Evolutionary conservation across 2,113 vertebrate genomes (phyloP).

Genomic region (Columba janthina): DNA sequence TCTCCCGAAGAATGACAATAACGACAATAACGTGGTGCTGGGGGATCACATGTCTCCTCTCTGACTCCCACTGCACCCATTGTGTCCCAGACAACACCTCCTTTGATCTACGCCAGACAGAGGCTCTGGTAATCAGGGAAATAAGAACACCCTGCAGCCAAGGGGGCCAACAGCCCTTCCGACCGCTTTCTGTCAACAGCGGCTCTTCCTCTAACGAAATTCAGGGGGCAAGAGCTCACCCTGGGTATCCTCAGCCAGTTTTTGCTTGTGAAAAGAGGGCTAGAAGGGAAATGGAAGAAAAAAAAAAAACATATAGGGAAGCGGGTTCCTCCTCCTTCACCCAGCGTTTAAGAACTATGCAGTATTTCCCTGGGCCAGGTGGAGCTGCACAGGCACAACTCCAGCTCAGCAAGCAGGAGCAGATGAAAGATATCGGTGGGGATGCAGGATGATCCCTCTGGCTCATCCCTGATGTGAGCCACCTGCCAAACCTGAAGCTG

Average conservation of each 20-base stretch:
- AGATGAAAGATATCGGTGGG: rapidly evolving
- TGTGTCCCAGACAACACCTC: constrained; percentile 12
- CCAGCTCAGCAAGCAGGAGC: not conserved
- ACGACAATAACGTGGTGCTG: rapidly evolving
- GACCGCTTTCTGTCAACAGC: not conserved
- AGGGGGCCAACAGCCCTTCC: not conserved
- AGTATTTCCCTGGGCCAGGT: not conserved
- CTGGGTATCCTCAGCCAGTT: not conserved
- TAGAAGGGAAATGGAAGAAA: not conserved
- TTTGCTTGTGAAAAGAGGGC: not conserved
- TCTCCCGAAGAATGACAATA: not conserved
- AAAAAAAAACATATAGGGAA: not conserved
- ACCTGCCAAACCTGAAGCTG: not conserved
- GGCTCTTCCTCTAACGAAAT: not conserved
- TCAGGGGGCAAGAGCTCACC: not conserved
- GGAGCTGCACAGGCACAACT: not conserved
- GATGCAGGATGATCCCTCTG: not conserved
- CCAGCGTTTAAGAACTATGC: not conserved
- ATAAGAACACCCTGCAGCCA: not conserved
- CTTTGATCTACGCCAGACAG: not conserved
- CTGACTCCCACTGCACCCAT: not conserved
- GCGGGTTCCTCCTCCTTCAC: not conserved
- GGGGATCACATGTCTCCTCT: not conserved
- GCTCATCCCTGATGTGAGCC: not conserved
- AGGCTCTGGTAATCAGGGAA: not conserved